Evolutionary conservation across 2,113 vertebrate genomes (phyloP).

Genomic region (Catagonus wagneri): DNA sequence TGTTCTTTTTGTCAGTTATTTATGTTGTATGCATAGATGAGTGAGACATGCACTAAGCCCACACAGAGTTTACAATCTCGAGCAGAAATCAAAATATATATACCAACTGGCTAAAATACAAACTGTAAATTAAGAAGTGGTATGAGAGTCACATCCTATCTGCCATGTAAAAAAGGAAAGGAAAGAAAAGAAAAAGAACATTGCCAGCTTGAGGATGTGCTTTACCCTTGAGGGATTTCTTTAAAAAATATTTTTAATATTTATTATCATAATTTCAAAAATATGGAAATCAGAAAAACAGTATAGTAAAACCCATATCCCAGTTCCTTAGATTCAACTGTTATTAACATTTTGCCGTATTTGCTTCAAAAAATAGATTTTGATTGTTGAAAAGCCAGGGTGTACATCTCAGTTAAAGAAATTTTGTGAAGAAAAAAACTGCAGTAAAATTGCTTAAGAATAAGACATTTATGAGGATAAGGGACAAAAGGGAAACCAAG

Average conservation of each 20-base stretch:
- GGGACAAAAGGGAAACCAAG: background rate
- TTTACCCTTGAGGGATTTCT: background rate
- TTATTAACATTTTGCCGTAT: background rate
- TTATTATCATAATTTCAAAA: conserved; percentile 50
- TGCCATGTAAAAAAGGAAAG: background rate
- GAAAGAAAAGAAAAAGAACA: background rate
- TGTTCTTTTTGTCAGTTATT: background rate
- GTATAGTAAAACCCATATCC: background rate
- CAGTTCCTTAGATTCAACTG: background rate
- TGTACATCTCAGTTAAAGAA: background rate
- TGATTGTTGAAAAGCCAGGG: background rate
- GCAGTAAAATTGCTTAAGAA: background rate
- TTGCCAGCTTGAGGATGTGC: background rate
- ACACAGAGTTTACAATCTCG: background rate
- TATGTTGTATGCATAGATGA: background rate
- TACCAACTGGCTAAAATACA: background rate
- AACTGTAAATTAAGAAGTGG: background rate
- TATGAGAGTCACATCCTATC: background rate
- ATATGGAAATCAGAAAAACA: background rate
- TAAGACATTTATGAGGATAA: background rate
- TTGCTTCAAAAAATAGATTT: background rate
- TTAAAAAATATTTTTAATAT: background rate
- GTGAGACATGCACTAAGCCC: background rate
- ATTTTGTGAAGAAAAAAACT: background rate
- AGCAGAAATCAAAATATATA: background rate